phyloP scores from a whole-genome alignment of 2,888 invertebrate genomes.

The Octodonta nipae region DNA sequence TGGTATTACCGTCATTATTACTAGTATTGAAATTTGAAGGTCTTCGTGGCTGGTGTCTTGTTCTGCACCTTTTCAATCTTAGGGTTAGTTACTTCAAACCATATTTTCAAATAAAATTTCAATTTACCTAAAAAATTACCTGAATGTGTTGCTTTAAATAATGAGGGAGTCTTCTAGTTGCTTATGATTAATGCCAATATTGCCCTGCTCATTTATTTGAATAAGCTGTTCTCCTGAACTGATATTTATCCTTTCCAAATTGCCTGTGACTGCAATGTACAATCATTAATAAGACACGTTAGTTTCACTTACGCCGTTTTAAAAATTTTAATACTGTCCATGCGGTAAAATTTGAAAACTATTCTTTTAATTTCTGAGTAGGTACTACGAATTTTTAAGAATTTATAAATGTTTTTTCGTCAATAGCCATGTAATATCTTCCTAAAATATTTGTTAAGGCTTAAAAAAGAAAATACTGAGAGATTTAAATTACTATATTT shows the following conservation, averaged over 20 bases:
- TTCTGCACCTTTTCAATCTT: neutral
- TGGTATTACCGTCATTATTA: too few relatives aligned
- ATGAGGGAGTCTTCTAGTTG: neutral
- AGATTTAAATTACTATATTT: neutral
- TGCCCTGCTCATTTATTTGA: neutral
- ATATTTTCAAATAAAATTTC: neutral
- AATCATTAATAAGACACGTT: neutral
- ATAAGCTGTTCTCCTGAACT: neutral
- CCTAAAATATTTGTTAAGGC: too few relatives aligned
- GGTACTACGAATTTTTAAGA: too few relatives aligned
- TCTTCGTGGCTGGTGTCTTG: neutral
- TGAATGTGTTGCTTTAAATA: neutral
- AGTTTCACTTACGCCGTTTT: neutral
- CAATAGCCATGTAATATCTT: too few relatives aligned
- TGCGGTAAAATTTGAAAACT: neutral
- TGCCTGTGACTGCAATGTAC: too few relatives aligned
- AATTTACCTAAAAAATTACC: constrained; percentile 1
- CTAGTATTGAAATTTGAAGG: neutral
- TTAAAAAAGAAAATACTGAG: too few relatives aligned
- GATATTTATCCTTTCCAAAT: too few relatives aligned
- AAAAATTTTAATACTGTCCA: neutral
- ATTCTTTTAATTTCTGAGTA: too few relatives aligned
- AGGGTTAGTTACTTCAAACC: neutral
- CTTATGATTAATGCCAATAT: neutral
- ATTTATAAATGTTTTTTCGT: too few relatives aligned